Base-by-base conservation (phyloP, 2,888 invertebrate genomes). In the Nomada fabriciana region DNA sequence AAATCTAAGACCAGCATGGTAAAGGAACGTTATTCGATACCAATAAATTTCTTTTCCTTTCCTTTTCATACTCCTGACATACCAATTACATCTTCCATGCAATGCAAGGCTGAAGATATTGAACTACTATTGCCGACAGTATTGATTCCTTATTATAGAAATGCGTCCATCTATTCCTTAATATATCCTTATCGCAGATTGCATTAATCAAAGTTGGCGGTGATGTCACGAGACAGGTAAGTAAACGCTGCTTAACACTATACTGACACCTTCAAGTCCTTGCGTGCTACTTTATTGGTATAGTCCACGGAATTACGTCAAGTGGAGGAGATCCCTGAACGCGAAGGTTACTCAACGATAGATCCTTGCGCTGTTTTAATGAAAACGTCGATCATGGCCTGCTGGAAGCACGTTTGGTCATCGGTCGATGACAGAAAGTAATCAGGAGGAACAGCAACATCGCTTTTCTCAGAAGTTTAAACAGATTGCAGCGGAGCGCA, bases 401-500 rank as follows among this genome's bases (percentile, higher is more conserved):
- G 50, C 13, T 13, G 23, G 70, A 74, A 18, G 64, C 68, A 15
- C 43, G 13, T 68, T 68, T 23, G 71, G 59, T 53, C 74, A n/a
- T 15, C 47, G 59, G 50, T 53, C 60, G 59, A 80, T 29, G 67
- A 57, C 61, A 52, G 7, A 23, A 53, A 23, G 52, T 42, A 63
- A 70, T 60, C 23, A 10, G 42, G 57, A 53, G 55, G 50, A 74
- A 65, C 65, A 50, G 47, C 53, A 57, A 74, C 53, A 55, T 59
- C 59, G 65, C 36, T 82, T 81, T 84, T 83, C 80, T 80, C 55
- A 67, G 84, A 80, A 82, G 57, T 36, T 53, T 53, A 82, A 77
- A 77, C 68, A 36, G 73, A 81, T 75, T 65, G 57, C 29, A 57
- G 15, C 29, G 64, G 55, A 60, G 36, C n/a, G 72, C 78, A 80